Evolutionary conservation across 2,888 invertebrate species (phyloP), one percentile per base, ranked within the genome.

Genomic region (Brenthis daphne): DNA sequence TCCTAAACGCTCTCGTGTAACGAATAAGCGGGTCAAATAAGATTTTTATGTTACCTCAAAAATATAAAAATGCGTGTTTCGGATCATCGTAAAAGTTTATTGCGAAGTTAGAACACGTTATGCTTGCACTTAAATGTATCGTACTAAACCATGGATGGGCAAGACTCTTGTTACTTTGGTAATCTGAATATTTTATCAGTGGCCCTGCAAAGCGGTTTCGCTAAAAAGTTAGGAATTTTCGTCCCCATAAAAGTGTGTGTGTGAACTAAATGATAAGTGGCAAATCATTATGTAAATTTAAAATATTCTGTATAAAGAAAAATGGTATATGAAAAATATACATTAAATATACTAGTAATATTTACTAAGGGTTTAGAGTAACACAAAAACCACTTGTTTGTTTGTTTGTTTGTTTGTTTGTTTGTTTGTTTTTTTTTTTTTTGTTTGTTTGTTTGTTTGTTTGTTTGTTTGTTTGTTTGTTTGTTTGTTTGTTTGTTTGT

Each of bases 21-120:
- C 54, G 68, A 70, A 68, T 64, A 54, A 60, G 57, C 61, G 54
- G 68, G 68, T 73, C 73, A 70, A 73, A 75, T 75, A 73, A 73
- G 70, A 76, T 72, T 77, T 77, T 76, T 74, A 75, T 72, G 68
- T 63, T 56, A 70, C 70, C 70, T 69, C 70, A 65, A 70, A 72
- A 75, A 69, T 73, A 75, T 77, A 74, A 76, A 75, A 75, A 68
- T 75, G 72, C 74, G 72, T 74, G 71, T 74, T 74, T 73, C 73
- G 71, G 74, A 74, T 75, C 73, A 73, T 73, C 77, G 73, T 77
- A 76, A 77, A 77, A 76, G 57, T 77, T 76, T 77, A 77, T 71
- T 73, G 67, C 72, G 71, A 73, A 66, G 64, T 76, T 74, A 71
- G 75, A 76, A 75, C 75, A 74, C 68, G 70, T 77, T 75, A 77